Base-by-base conservation (phyloP, 2,113 vertebrate species). In the Phainopepla nitens region DNA sequence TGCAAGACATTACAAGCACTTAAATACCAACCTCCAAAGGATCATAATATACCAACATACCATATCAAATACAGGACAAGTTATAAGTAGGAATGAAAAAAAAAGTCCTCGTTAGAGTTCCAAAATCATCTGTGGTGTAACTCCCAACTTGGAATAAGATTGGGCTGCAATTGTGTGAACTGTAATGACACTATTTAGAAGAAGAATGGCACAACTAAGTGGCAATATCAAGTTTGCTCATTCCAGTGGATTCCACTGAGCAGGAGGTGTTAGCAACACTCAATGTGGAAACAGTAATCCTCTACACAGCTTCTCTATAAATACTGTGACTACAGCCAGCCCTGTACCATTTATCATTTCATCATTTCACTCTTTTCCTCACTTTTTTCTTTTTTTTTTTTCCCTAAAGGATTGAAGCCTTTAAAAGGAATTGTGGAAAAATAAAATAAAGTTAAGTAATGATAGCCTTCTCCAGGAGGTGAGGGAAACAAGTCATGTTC, bases 221-320 rank as follows among this genome's bases (percentile, higher is more conserved):
- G 54, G 17, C 19, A 85, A 58, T 82, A 79, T n/a, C 23, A 53
- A 56, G 19, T 69, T 79, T 88, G 24, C 75, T 94, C 42, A 72
- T 93, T 60, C 41, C 71, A 76, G 57, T 28, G 45, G 68, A 44
- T 76, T 92, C 82, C 75, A 92, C 57, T 51, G 49, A 88, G 75
- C 53, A 31, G 33, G 61, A 93, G 53, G 44, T 69, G 27, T 79
- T 85, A 92, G 79, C 27, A 72, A 25, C 35, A 35, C 29, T 50
- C 65, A 31, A 0, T 41, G 27, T 42, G 41, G 50, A 76, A 94
- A 56, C 42, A 69, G 57, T 7, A 87, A 36, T 70, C 80, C 61
- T 75, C 47, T 68, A 50, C 39, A 54, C 47, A 71, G 35, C 28
- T 22, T 36, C 73, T 82, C 70, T 54, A 3, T 19, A 5, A 2